Evolutionary conservation across 2,113 vertebrate genomes (phyloP).

Genomic region (Aix galericulata): DNA sequence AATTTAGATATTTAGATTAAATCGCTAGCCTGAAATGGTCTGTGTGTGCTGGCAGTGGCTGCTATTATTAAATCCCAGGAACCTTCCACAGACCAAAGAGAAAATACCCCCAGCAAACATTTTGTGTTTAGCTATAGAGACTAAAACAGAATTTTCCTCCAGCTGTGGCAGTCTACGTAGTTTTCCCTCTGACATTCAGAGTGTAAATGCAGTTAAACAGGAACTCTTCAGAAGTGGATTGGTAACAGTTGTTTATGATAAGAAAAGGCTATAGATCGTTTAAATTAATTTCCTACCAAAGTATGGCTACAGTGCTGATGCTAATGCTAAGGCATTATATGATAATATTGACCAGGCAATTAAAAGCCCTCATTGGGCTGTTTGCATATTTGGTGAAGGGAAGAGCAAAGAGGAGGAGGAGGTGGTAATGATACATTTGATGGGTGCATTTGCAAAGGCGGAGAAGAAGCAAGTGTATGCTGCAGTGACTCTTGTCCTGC

Average conservation of each 20-base stretch:
- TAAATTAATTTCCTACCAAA: neutral
- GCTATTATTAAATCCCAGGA: neutral
- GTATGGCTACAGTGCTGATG: neutral
- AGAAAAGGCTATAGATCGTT: neutral
- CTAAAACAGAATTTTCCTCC: neutral
- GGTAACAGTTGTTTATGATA: neutral
- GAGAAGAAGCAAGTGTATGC: neutral
- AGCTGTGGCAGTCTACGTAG: neutral
- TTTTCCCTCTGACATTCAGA: neutral
- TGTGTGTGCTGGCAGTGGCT: neutral
- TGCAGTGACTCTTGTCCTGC: neutral
- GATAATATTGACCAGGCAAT: neutral
- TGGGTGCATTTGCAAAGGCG: neutral
- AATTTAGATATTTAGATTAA: neutral
- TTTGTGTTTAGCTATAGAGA: neutral
- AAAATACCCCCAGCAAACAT: neutral
- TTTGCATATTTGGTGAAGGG: neutral
- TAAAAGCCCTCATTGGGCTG: neutral
- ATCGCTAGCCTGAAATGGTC: neutral
- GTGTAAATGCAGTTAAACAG: neutral
- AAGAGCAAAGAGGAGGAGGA: neutral
- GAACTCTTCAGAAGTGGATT: neutral
- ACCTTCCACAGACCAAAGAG: neutral
- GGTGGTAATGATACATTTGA: accelerated
- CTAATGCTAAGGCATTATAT: neutral